A percentile compares a stretch with the other conserved stretches of the same genome.
These are phyloP conservation scores for Madoqua kirkii DNA, from an alignment of 2,113 vertebrate species.

Conservation along the genomic window DNA sequence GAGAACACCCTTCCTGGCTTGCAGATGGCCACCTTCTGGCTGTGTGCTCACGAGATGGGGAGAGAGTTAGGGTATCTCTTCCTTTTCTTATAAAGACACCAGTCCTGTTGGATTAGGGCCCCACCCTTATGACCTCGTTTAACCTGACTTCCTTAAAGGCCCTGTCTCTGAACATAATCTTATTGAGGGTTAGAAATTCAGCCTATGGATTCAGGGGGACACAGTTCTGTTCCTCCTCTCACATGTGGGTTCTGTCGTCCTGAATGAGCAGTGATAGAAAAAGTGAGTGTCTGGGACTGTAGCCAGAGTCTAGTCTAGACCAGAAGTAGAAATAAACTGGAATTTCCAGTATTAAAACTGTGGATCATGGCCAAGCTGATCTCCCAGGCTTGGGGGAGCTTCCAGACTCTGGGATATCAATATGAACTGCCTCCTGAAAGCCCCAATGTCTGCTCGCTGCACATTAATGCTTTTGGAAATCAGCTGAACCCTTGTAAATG, in stretches of 20 bases:
- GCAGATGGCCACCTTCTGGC: not conserved
- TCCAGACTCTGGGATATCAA: not conserved
- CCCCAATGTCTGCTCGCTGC: rapidly evolving
- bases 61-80: not conserved
- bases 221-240: not conserved
- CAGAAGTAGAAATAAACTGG: not conserved
- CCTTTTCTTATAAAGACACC: not conserved
- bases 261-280: rapidly evolving
- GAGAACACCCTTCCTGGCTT: not conserved
- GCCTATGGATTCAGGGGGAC: not conserved
- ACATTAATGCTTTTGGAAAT: rapidly evolving
- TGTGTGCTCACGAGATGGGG: not conserved
- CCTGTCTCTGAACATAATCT: not conserved
- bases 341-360: too few species aligned
- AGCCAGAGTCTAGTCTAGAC: not conserved
- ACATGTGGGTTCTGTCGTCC: not conserved
- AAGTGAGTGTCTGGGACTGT: rapidly evolving
- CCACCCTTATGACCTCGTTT: not conserved
- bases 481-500: not conserved
- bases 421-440: not conserved
- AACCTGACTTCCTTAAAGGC: not conserved
- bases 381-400: not conserved
- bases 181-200: rapidly evolving
- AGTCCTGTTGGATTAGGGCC: not conserved
- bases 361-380: not conserved